These are phyloP conservation scores for Australoheros facetus DNA, from an alignment of 2,797 vertebrate genomes.

Conservation along the genomic window DNA sequence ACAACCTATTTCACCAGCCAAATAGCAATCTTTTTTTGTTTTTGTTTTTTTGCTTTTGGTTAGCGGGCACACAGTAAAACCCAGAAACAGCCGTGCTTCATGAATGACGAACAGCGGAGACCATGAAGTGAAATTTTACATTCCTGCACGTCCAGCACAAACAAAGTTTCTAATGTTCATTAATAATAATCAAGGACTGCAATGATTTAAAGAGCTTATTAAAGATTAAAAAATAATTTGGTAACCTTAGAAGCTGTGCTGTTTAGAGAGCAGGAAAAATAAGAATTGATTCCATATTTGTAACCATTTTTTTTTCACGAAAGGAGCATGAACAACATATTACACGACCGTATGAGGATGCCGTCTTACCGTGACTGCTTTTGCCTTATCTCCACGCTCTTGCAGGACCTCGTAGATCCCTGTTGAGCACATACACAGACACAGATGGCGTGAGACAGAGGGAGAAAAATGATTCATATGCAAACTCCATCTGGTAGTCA, in stretches of 20 bases:
- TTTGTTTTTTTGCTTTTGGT: constrained; percentile 13
- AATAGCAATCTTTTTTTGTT: neutral
- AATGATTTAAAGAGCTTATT: neutral
- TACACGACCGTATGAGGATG: neutral
- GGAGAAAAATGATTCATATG: constrained; percentile 31
- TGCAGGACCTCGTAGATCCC: constrained; percentile 88
- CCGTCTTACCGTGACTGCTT: constrained; percentile 84
- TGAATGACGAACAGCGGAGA: neutral
- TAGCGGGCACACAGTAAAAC: constrained; percentile 18
- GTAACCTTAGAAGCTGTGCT: neutral
- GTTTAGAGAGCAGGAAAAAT: neutral
- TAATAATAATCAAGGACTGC: constrained; percentile 2
- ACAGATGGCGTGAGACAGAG: neutral
- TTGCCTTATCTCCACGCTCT: constrained; percentile 84
- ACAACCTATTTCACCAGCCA: constrained; percentile 14
- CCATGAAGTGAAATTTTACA: constrained; percentile 2
- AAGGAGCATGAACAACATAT: neutral
- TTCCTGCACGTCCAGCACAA: constrained; percentile 18
- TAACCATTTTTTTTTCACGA: neutral
- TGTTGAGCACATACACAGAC: constrained; percentile 54
- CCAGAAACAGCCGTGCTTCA: constrained; percentile 23
- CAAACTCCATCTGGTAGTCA: constrained; percentile 23
- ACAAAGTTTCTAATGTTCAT: neutral
- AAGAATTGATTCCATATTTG: neutral
- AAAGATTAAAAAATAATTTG: neutral